Evolutionary conservation across 1,140 invertebrate species (phyloP), one percentile per base, ranked within the genome.

Genomic region (Drosophila varians): DNA sequence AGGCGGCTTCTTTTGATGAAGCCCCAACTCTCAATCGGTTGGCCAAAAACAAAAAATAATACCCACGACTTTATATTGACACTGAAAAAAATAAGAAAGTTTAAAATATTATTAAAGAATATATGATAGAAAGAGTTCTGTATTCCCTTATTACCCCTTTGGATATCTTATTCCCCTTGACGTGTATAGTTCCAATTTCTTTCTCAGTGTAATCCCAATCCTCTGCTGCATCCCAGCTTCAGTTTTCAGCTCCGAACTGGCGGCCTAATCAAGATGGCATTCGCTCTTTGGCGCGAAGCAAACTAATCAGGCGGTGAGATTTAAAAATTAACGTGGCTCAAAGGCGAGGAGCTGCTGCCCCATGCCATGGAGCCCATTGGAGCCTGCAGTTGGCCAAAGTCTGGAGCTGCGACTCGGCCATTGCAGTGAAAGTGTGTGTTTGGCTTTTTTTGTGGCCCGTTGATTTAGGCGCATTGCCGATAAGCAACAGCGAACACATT

Each of bases 241-340:
- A 61, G 38, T 42, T 42, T 42, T 42, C 8, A 42, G 38, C 46
- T 51, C 45, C n/a, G 47, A 55, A 61, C 47, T 21, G 52, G 40
- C 47, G 61, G 18, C 40, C 87, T 82, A 86, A 89, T 90, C 80
- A 89, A 89, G 77, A 89, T 87, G 80, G 73, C 60, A 51, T 75
- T 79, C 45, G 49, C 55, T 55, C 49, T 74, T 58, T 51, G 62
- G 66, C 73, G 60, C 71, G 55, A 71, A 72, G 74, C 71, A 86
- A 90, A 87, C 89, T 90, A 90, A 90, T 90, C 89, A 90, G 89
- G 89, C 89, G 89, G 89, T 90, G 89, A 90, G 89, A 90, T 90
- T 90, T 89, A 90, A 90, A 90, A 90, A 89, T 90, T 86, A 90
- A 87, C 82, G 60, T 88, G 76, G 83, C 83, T 73, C 73, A 56